Evolutionary conservation across 2,113 vertebrate genomes (phyloP).

Genomic region (Hiodon alosoides): DNA sequence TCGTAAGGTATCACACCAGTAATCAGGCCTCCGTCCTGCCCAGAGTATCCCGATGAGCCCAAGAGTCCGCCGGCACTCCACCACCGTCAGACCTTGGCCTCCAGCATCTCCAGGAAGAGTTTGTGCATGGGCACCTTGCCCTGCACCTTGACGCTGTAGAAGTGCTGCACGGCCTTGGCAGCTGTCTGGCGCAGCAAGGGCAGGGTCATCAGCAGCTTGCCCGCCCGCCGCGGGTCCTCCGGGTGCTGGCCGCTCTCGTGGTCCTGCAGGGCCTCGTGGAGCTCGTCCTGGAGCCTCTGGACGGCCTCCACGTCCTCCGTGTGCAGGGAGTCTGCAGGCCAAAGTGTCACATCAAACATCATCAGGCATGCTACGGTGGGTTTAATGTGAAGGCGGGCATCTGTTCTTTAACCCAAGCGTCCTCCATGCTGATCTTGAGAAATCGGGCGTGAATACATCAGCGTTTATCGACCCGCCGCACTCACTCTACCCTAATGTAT

Average conservation of each 20-base stretch:
- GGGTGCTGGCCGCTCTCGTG: slow-evolving; percentile 70
- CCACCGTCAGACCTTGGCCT: slow-evolving; percentile 58
- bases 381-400: too few species aligned
- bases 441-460: too few species aligned
- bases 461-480: too few species aligned
- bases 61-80: too few species aligned
- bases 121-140: slow-evolving; percentile 91
- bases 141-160: slow-evolving; percentile 85
- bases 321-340: slow-evolving; percentile 77
- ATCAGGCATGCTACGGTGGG: too few species aligned
- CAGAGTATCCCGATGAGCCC: too few species aligned
- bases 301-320: slow-evolving; percentile 85
- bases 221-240: slow-evolving; percentile 74
- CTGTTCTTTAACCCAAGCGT: too few species aligned
- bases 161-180: slow-evolving; percentile 79
- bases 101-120: slow-evolving; percentile 90
- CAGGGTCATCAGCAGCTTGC: slow-evolving; percentile 79
- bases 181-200: slow-evolving; percentile 86
- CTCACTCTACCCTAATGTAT: too few species aligned
- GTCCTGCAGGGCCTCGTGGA: slow-evolving; percentile 84
- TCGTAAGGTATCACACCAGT: too few species aligned
- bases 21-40: too few species aligned
- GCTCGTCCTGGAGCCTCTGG: slow-evolving; percentile 80
- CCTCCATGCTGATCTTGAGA: too few species aligned
- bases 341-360: not conserved